Evolutionary conservation across 2,113 vertebrate genomes (phyloP).

Genomic region (Odocoileus hemionus): DNA sequence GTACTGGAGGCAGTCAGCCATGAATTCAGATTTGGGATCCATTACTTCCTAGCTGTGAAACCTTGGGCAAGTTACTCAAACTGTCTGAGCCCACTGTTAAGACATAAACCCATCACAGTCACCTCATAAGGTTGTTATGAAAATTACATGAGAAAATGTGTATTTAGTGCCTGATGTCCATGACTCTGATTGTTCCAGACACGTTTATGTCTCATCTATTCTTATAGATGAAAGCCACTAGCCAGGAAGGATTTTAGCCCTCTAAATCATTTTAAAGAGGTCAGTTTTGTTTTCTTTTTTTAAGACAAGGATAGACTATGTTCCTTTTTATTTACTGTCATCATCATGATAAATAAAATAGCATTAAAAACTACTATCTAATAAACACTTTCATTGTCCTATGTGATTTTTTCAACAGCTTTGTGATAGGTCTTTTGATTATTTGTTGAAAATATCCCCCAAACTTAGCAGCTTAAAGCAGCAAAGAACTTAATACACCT

Average conservation of each 20-base stretch:
- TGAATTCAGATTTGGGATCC: neutral
- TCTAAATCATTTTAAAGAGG: neutral
- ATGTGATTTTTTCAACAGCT: constrained; percentile 20
- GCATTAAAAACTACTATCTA: constrained; percentile 4
- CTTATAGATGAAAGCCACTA: neutral
- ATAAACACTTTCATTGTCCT: neutral
- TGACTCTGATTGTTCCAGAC: neutral
- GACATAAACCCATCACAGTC: neutral
- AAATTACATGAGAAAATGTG: neutral
- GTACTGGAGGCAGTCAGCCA: neutral
- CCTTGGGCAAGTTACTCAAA: neutral
- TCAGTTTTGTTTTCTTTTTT: neutral
- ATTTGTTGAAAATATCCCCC: constrained; percentile 23
- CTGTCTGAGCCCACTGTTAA: neutral
- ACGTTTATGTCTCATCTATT: neutral
- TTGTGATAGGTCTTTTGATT: neutral
- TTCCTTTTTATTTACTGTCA: neutral
- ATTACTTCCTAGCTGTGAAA: neutral
- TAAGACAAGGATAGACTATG: neutral
- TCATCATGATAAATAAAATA: constrained; percentile 2
- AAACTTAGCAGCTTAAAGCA: neutral
- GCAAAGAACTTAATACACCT: neutral
- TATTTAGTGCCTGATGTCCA: neutral
- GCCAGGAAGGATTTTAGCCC: neutral
- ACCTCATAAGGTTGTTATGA: neutral